Percentiles rank a stretch among this genome's conserved stretches.
Evolutionary conservation across 2,888 invertebrate genomes (phyloP).

Genomic region (Nasonia oneida): DNA sequence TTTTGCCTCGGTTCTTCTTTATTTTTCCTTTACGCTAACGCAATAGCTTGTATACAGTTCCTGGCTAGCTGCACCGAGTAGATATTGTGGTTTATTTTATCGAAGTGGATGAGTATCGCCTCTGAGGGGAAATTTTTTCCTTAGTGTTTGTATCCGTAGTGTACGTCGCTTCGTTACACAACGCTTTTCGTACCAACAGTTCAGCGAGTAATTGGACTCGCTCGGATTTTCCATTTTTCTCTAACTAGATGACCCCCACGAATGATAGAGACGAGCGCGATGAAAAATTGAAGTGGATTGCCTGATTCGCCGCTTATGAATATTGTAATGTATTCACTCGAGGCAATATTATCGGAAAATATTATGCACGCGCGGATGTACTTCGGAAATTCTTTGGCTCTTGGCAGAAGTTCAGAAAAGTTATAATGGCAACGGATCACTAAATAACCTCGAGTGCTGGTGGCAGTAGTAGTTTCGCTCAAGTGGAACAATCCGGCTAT

Average conservation of each 20-base stretch:
- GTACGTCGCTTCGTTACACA: not conserved
- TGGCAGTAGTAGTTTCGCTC: not conserved
- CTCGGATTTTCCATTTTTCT: not conserved
- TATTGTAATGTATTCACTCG: not conserved
- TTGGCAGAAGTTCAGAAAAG: constrained; percentile 7
- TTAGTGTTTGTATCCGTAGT: not conserved
- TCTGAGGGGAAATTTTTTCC: not conserved
- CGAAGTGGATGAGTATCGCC: not conserved
- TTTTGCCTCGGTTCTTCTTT: not conserved
- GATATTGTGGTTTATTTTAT: constrained; percentile 17
- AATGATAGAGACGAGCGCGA: not conserved
- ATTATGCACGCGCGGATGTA: not conserved
- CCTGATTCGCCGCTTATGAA: no score
- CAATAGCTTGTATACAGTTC: not conserved
- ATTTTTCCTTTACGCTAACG: not conserved
- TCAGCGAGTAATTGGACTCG: not conserved
- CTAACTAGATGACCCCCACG: not conserved
- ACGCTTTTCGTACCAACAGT: not conserved
- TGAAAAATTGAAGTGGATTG: not conserved
- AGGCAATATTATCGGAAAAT: not conserved
- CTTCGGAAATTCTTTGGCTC: not conserved
- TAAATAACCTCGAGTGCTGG: not conserved
- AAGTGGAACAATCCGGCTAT: not conserved
- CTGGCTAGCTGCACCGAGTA: not conserved
- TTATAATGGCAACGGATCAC: not conserved